Base-by-base conservation (phyloP, 1,140 invertebrate genomes). In the Phocides pigmalion region DNA sequence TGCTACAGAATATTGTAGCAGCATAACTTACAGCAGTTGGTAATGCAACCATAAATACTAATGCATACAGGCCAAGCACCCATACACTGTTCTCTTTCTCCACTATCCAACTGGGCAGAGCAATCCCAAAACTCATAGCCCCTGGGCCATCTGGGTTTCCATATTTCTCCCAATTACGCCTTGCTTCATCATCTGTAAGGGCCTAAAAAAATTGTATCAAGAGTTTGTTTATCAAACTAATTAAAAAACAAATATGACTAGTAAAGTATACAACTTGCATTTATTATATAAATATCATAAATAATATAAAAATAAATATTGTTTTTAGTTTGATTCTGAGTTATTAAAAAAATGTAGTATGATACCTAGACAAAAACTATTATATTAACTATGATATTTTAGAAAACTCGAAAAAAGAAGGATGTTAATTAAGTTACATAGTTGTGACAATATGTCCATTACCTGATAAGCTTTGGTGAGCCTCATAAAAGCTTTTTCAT, bases 111-210 rank as follows among this genome's bases (percentile, higher is more conserved):
- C 98, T 99, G 14, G 99, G 99, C 41, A 99, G 92, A 39, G 99
- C 99, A 87, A 99, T 99, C 68, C 99, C 99, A 94, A 99, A 99
- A 76, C 97, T 98, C 95, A 98, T 99, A 15, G 98, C 98, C 70
- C 98, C 98, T 22, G 99, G 99, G 3, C 99, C 99, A 95, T 99
- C 99, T 9, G 99, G 99, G 94, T 99, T 99, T 32, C 99, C 99
- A 94, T 99, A 99, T 87, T 98, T 97, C 84, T 99, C 97, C 97
- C 98, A 99, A 92, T 99, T 99, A 87, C 96, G 96, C 74, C 97
- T 94, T 4, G 98, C 96, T 91, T 99, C 98, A 77, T 99, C 98
- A 93, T 99, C 98, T 35, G 99, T 99, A 63, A 96, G 94, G 64
- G 96, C 97, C 93, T 96, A 42, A 12, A 37, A 49, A 2, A 69